A percentile compares a stretch with the other conserved stretches of the same genome.
Evolutionary conservation across 2,113 vertebrate species (phyloP).

Genomic region (Bettongia penicillata): DNA sequence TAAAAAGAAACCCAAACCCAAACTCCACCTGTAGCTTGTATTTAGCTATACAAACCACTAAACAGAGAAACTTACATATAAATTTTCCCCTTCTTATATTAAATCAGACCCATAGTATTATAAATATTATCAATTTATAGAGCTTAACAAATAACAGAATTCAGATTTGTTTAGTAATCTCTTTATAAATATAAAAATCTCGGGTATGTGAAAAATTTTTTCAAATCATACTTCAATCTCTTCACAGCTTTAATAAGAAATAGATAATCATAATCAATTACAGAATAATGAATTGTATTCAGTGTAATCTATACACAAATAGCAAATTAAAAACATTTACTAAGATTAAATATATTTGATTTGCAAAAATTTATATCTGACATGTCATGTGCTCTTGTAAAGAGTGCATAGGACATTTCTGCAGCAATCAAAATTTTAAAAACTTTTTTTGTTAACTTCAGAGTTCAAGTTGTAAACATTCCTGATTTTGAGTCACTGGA

Average conservation of each 20-base stretch:
- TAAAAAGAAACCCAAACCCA: conserved; percentile 59
- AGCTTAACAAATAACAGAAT: conserved; percentile 69
- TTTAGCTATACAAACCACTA: background rate
- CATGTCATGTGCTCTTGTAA: conserved; percentile 80
- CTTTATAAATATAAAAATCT: conserved; percentile 83
- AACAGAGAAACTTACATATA: conserved; percentile 45
- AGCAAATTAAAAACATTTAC: conserved; percentile 73
- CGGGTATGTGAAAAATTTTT: conserved; percentile 69
- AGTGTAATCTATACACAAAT: conserved; percentile 73
- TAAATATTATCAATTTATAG: conserved; percentile 58
- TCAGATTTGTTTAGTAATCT: conserved; percentile 71
- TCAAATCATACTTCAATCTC: conserved; percentile 71
- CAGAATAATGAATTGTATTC: conserved; percentile 64
- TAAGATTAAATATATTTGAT: conserved; percentile 76
- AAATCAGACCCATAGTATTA: conserved; percentile 58
- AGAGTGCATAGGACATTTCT: conserved; percentile 83
- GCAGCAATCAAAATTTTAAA: conserved; percentile 78
- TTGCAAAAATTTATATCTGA: conserved; percentile 76
- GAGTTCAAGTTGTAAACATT: conserved; percentile 79
- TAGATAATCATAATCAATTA: conserved; percentile 70
- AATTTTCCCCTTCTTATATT: conserved; percentile 51
- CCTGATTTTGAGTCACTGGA: conserved; percentile 74
- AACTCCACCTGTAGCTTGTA: conserved; percentile 14
- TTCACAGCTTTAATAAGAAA: conserved; percentile 78
- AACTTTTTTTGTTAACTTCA: conserved; percentile 68